Conservation (phyloP, 2,888 invertebrate species). For the Augochlorella aurata region DNA sequence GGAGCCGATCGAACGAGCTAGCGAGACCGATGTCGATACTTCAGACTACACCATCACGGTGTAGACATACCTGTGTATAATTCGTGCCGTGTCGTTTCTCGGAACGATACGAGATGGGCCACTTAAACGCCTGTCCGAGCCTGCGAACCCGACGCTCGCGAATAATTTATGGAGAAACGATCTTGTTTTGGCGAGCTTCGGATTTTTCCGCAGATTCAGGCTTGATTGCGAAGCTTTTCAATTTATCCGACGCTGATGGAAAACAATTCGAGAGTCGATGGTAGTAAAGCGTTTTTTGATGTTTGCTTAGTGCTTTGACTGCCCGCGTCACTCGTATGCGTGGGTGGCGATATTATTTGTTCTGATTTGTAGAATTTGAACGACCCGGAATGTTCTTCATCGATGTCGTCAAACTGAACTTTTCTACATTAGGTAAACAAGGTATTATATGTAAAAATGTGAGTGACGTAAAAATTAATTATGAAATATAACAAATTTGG, state of each 20-base stretch:
- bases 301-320: no score
- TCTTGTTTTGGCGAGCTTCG: neutral
- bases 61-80: neutral
- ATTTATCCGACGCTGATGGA: neutral
- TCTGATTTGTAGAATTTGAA: no score
- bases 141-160: neutral
- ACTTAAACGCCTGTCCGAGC: neutral
- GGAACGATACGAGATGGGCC: neutral
- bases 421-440: no score
- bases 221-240: neutral
- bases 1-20: conserved; percentile 10
- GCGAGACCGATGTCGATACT: conserved; percentile 14
- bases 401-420: no score
- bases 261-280: neutral
- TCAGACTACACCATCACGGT: neutral
- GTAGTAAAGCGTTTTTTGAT: neutral
- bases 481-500: no score
- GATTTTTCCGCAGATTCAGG: neutral
- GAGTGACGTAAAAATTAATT: no score
- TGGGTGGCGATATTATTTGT: no score
- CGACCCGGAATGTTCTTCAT: no score
- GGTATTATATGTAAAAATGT: no score
- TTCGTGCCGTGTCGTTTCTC: conserved; percentile 1
- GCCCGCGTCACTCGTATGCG: no score
- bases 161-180: conserved; percentile 9